Base-by-base conservation (phyloP, 2,797 vertebrate genomes). In the Smutsia temminckii region DNA sequence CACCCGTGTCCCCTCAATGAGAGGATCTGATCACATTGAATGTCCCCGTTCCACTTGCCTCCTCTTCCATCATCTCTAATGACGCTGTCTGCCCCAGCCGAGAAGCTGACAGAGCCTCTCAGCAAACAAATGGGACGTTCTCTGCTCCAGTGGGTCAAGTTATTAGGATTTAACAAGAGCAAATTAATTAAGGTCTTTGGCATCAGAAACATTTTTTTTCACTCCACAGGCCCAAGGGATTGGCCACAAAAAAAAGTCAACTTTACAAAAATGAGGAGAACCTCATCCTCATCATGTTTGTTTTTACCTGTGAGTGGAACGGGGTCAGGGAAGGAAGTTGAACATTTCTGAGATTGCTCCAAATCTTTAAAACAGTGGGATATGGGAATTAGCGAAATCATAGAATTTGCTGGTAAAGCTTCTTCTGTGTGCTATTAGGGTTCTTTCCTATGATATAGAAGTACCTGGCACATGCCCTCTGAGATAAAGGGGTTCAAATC, bases 161-260 rank as follows among this genome's bases (percentile, higher is more conserved):
- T 97, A 97, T 96, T 97, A 97, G 96, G 84, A 93, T 97, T 98
- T 98, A 98, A 98, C 72, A 95, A 98, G 96, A 94, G 96, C 93
- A 97, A 96, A 93, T 95, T 97, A 98, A 98, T 97, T 98, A 97
- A 97, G 63, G 71, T 72, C 91, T 97, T 97, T 98, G 95, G 96
- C 89, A 97, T 80, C 86, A 37, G 90, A 91, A 86, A 25, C 14
- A 53, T 83, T 72, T 83, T 84, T 95, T 95, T 78, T 34, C 37
- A 93, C 34, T 95, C 59, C 46, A 6, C 29, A 90, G 80, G 91
- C 46, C 68, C 89, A 46, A 80, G 93, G 91, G 75, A 78, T 66
- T 78, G 89, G 68, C 79, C 59, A 59, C 85, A 59, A 92, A 93
- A 92, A 93, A 89, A 96, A 93, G 77, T 77, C 83, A 90, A 42